Evolutionary conservation across 2,888 invertebrate species (phyloP).

Genomic region (Drosophila peninsularis): DNA sequence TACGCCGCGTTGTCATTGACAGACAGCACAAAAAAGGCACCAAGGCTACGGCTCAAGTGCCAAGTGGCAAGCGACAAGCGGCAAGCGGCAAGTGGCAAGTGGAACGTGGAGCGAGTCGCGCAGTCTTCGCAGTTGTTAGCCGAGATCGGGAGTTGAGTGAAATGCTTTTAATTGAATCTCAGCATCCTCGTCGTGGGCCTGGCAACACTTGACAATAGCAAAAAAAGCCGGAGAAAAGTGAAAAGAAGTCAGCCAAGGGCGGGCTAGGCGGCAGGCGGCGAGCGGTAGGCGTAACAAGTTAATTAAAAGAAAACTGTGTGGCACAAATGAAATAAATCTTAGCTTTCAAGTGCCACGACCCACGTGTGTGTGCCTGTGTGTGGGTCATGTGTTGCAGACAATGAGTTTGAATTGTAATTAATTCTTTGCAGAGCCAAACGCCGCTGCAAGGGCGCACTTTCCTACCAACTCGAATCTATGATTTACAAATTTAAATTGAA

Average conservation of each 20-base stretch:
- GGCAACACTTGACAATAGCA: slow-evolving; percentile 73
- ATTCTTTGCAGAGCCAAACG: slow-evolving; percentile 31
- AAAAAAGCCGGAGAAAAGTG: slow-evolving; percentile 8
- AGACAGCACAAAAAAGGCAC: slow-evolving; percentile 38
- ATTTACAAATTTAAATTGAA: slow-evolving; percentile 17
- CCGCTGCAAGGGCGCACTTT: neutral
- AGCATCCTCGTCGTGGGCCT: slow-evolving; percentile 47
- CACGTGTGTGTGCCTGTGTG: slow-evolving; percentile 3
- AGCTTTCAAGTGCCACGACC: slow-evolving; percentile 15
- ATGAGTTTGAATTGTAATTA: slow-evolving; percentile 72
- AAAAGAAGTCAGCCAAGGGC: slow-evolving; percentile 12
- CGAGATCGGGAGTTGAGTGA: slow-evolving; percentile 28
- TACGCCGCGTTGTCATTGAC: slow-evolving; percentile 73
- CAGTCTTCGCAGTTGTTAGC: slow-evolving; percentile 10
- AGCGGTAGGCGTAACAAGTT: slow-evolving; percentile 62
- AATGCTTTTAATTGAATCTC: slow-evolving; percentile 77
- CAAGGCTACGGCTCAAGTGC: slow-evolving; percentile 28
- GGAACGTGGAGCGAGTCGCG: neutral
- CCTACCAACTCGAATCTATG: slow-evolving; percentile 5
- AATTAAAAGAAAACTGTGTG: slow-evolving; percentile 78
- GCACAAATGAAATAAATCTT: slow-evolving; percentile 77
- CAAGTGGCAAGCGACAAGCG: neutral
- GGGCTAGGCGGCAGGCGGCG: neutral
- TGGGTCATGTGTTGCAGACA: slow-evolving; percentile 49
- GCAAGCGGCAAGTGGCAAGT: neutral